Evolutionary conservation across 2,888 invertebrate genomes (phyloP), one percentile per base, ranked within the genome.

Genomic region (Argyra leucocephala): DNA sequence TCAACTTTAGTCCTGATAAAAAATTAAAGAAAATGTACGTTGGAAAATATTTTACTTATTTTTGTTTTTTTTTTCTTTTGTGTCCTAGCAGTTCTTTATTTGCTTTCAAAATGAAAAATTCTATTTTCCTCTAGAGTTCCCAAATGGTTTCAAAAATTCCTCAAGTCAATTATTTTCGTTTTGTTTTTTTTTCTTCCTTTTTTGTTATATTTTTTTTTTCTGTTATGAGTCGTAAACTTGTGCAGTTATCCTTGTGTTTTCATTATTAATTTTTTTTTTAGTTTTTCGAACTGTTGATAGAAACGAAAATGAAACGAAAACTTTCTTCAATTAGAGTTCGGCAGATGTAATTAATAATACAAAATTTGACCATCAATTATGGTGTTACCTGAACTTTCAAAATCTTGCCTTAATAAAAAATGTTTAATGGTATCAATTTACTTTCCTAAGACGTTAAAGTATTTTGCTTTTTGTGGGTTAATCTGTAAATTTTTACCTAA

Each of bases 1-100:
- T 48, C 48, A 48, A 48, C 48, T 48, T 48, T 48, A 18, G 48
- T 48, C 48, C 48, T 48, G 48, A 48, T 48, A 48, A 48, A 48
- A 48, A 48, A 48, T 48, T 48, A 48, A 48, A 48, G 48, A 48
- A 48, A 48, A 48, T 48, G 48, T 48, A n/a, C 48, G 18, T 18
- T 48, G 48, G 5, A 48, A 31, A 31, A 31, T 31, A 31, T 1
- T 48, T 48, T 48, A 9, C 15, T 12, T 10, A 9, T 37, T 48
- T 48, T 48, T n/a, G n/a, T 48, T 48, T 48, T 48, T 37, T 37
- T 37, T 37, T 37, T 15, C 5, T 10, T 37, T 37, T 37, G 3
- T 37, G 37, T n/a, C n/a, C 31, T 7, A 18, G 12, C n/a, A 18
- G 48, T 48, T 15, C 15, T 9, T 48, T 48, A 48, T 48, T 48